A percentile compares a stretch with the other conserved stretches of the same genome.
Conservation (phyloP, 1,140 invertebrate species). For the Atta colombica region DNA sequence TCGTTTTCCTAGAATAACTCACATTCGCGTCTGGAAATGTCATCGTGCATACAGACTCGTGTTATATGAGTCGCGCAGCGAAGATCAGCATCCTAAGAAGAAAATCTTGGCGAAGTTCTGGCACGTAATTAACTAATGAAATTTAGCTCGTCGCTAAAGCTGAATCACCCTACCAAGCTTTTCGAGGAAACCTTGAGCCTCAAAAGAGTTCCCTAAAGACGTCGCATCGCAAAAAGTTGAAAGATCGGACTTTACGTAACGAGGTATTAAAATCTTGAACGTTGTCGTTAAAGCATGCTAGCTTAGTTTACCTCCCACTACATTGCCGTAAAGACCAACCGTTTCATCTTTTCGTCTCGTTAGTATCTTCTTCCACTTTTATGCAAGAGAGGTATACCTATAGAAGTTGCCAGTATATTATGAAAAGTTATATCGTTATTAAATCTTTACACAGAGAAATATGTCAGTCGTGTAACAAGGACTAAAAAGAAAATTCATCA, state of each 20-base stretch:
- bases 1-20: conserved; percentile 7
- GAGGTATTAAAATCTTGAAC: conserved; percentile 72
- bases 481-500: conserved; percentile 13
- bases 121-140: conserved; percentile 64
- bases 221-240: conserved; percentile 53
- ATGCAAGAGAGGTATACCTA: background rate
- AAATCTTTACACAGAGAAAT: conserved; percentile 1
- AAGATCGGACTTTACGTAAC: conserved; percentile 62
- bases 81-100: conserved; percentile 42
- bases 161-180: conserved; percentile 46
- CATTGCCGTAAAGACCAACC: conserved; percentile 51
- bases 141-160: conserved; percentile 43
- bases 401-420: background rate
- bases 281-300: conserved; percentile 73
- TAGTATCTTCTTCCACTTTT: conserved; percentile 60
- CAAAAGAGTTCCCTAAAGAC: conserved; percentile 49
- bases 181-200: conserved; percentile 42
- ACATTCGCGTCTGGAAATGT: background rate
- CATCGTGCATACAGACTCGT: background rate
- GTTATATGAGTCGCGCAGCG: background rate
- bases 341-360: conserved; percentile 65
- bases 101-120: conserved; percentile 51
- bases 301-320: conserved; percentile 54
- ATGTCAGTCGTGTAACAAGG: background rate
- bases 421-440: conserved; percentile 10